Conservation (phyloP, 2,113 vertebrate species). For the Dendropsophus ebraccatus region DNA sequence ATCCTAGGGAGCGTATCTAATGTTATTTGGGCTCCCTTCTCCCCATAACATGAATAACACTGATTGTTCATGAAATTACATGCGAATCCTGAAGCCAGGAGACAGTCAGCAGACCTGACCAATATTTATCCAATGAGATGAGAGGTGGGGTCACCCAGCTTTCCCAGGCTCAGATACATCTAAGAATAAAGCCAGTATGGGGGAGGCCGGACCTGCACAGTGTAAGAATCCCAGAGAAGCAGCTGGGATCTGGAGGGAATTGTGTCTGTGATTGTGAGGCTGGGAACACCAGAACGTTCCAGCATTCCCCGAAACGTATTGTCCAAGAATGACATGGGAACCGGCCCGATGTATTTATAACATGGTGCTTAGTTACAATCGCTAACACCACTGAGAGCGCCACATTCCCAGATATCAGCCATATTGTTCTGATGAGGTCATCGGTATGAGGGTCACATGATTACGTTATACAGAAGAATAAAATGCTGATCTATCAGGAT, state of each 20-base stretch:
- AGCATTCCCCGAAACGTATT: constrained; percentile 59
- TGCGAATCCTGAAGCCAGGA: no score
- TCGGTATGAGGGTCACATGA: no score
- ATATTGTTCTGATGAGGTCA: neutral
- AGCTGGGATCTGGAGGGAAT: neutral
- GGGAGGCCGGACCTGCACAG: no score
- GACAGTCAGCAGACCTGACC: no score
- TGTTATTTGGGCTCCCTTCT: no score
- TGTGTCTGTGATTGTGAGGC: neutral
- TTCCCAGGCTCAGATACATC: neutral
- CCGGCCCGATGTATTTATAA: constrained; percentile 76
- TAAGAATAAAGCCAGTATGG: no score
- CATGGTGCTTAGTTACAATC: constrained; percentile 74
- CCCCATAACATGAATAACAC: no score
- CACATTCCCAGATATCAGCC: constrained; percentile 67
- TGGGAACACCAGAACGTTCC: constrained; percentile 19
- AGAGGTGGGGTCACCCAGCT: neutral
- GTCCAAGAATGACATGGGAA: constrained; percentile 75
- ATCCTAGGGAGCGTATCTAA: no score
- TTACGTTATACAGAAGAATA: no score
- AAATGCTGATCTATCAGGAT: no score
- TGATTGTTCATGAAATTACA: no score
- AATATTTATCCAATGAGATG: no score
- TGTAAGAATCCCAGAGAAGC: neutral
- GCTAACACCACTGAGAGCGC: constrained; percentile 66